Conservation (phyloP, 2,888 invertebrate genomes). For the Oeneis ivallda region DNA sequence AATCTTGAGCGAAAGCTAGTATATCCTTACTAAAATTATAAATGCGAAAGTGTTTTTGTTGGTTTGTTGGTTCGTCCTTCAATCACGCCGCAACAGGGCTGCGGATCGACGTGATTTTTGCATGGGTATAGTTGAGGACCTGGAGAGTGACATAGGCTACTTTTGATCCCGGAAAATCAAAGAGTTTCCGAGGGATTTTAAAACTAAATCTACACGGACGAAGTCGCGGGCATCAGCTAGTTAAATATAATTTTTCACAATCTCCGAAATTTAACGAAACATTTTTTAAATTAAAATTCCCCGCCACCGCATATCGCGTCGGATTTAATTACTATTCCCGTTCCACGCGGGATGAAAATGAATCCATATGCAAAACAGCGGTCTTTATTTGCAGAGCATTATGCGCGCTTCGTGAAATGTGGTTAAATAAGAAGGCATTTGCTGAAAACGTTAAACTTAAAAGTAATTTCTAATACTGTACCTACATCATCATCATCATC, state of each 20-base stretch:
- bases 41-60: too few relatives aligned
- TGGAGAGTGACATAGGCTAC: too few relatives aligned
- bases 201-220: too few relatives aligned
- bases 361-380: slow-evolving; percentile 38
- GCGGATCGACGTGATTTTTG: too few relatives aligned
- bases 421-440: slow-evolving; percentile 15
- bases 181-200: too few relatives aligned
- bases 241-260: not conserved
- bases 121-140: too few relatives aligned
- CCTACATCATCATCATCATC: too few relatives aligned
- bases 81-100: too few relatives aligned
- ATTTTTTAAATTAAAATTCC: slow-evolving; percentile 16
- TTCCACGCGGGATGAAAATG: slow-evolving; percentile 43
- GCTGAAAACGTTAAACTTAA: not conserved
- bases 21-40: too few relatives aligned
- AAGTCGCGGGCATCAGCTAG: not conserved
- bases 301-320: slow-evolving; percentile 25
- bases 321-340: slow-evolving; percentile 38
- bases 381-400: slow-evolving; percentile 31
- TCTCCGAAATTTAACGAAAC: slow-evolving; percentile 2
- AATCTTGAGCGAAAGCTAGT: too few relatives aligned
- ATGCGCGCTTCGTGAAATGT: not conserved
- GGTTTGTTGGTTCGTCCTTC: too few relatives aligned
- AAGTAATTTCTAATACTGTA: not conserved
- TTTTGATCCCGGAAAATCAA: too few relatives aligned